Percentiles rank a stretch among this genome's conserved stretches.
Evolutionary conservation across 1,140 invertebrate genomes (phyloP).

Genomic region (Pseudoatta argentina): DNA sequence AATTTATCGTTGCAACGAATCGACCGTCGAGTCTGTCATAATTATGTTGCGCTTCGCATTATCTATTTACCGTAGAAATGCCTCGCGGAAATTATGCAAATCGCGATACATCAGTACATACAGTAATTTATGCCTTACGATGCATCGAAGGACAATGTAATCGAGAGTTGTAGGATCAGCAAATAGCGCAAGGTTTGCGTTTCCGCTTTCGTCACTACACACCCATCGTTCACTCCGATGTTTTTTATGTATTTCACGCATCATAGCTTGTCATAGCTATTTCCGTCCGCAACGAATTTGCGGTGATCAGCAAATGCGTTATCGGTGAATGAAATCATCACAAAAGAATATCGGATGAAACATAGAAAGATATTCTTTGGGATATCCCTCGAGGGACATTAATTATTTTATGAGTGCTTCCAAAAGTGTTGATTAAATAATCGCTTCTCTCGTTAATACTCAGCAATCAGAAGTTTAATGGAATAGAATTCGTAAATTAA

Average conservation of each 20-base stretch:
- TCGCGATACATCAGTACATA: background rate
- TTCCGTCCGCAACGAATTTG: conserved; percentile 41
- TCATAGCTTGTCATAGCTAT: conserved; percentile 45
- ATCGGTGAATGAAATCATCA: conserved; percentile 43
- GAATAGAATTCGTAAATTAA: background rate
- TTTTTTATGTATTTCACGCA: conserved; percentile 34
- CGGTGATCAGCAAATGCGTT: background rate
- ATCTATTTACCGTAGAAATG: background rate
- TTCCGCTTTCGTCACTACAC: conserved; percentile 8
- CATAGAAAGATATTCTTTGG: background rate
- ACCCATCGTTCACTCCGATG: background rate
- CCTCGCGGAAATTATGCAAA: conserved; percentile 45
- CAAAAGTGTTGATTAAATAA: background rate
- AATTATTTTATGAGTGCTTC: background rate
- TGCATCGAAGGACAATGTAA: background rate
- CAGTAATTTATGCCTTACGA: background rate
- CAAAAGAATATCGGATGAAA: conserved; percentile 29
- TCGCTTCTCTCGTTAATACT: conserved; percentile 9
- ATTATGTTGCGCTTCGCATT: conserved; percentile 18
- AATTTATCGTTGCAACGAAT: background rate
- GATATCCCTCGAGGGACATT: background rate
- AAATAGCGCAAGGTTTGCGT: conserved; percentile 6
- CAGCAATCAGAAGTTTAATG: background rate
- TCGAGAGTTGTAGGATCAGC: background rate
- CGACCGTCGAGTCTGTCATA: background rate